Conservation (phyloP, 2,888 invertebrate genomes). For the Tachina fera region DNA sequence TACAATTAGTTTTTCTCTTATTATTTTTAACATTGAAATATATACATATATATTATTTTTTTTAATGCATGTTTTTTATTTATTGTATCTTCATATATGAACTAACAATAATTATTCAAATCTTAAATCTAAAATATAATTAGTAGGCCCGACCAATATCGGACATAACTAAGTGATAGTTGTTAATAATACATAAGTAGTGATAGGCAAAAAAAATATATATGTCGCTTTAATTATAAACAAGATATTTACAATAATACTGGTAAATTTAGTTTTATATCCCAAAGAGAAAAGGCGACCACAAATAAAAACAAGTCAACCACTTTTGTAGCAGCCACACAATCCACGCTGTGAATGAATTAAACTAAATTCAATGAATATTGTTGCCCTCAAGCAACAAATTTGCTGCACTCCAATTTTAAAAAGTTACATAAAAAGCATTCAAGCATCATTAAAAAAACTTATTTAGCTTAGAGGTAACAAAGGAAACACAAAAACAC, state of each 20-base stretch:
- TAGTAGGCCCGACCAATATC: no score
- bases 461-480: conserved; percentile 79
- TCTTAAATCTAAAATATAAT: no score
- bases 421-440: conserved; percentile 73
- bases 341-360: conserved; percentile 26
- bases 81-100: no score
- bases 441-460: conserved; percentile 80
- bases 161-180: no score
- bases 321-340: conserved; percentile 39
- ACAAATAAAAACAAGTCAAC: conserved; percentile 67
- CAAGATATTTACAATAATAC: neutral
- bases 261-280: conserved; percentile 55
- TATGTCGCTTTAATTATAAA: conserved; percentile 23
- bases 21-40: neutral
- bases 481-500: conserved; percentile 26
- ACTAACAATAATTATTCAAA: no score
- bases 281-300: conserved; percentile 69
- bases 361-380: conserved; percentile 60
- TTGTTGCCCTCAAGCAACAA: conserved; percentile 51
- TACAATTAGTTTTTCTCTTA: neutral
- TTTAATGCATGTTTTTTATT: no score
- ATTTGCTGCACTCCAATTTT: conserved; percentile 34
- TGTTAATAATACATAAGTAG: no score
- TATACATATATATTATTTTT: no score
- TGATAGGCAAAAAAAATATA: no score